phyloP scores from a whole-genome alignment of 2,888 invertebrate genomes.

The Euphydryas editha region DNA sequence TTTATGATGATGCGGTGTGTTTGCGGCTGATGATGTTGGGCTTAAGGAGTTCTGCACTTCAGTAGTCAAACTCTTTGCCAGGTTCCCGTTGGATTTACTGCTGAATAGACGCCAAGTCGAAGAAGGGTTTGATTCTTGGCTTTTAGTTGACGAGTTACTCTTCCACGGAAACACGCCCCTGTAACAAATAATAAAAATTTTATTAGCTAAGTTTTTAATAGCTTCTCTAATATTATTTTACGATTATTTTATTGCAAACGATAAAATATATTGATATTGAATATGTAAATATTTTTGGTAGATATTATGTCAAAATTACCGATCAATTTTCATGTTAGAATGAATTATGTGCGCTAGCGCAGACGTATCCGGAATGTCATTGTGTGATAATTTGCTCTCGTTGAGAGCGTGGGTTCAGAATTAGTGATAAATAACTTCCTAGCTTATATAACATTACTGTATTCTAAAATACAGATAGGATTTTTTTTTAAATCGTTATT shows the following conservation, averaged over 20 bases:
- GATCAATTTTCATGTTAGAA: constrained; percentile 19
- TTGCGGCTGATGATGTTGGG: constrained; percentile 67
- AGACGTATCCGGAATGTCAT: constrained; percentile 31
- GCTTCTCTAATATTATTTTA: not conserved
- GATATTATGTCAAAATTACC: constrained; percentile 15
- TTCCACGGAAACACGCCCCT: constrained; percentile 84
- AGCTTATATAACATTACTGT: constrained; percentile 11
- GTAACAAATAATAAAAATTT: constrained; percentile 57
- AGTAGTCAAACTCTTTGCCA: constrained; percentile 58
- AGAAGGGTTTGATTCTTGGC: constrained; percentile 56
- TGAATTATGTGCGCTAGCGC: constrained; percentile 3
- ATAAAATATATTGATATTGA: not conserved
- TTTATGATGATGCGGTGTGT: constrained; percentile 75
- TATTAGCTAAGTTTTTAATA: not conserved
- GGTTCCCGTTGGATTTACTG: constrained; percentile 70
- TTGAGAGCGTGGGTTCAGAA: constrained; percentile 27
- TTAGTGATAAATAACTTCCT: constrained; percentile 28
- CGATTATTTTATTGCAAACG: not conserved
- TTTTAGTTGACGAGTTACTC: constrained; percentile 66
- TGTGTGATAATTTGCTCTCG: constrained; percentile 38
- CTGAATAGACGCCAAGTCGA: constrained; percentile 72
- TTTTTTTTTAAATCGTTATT: not conserved
- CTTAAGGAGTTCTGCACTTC: constrained; percentile 67
- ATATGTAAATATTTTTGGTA: not conserved
- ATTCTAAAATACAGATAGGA: constrained; percentile 7